Conservation (phyloP, 2,888 invertebrate species). For the Congeria kusceri region DNA sequence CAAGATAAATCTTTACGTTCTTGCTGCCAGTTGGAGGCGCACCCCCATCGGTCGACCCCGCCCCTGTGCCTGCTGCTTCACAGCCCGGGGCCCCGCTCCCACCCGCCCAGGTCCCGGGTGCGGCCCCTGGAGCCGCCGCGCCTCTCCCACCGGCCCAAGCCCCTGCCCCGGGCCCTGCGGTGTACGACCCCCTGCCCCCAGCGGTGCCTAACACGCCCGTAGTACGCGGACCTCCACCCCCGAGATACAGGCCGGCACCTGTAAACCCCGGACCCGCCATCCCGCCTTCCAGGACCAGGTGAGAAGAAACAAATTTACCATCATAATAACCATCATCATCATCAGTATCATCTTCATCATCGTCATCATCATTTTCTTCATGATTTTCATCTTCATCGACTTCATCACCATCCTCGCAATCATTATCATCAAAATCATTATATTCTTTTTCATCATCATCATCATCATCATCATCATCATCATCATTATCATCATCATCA, state of each 20-base stretch:
- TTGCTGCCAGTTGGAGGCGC: background rate
- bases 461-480: too few relatives aligned
- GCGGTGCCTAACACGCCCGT: background rate
- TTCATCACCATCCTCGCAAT: too few relatives aligned
- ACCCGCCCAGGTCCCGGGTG: background rate
- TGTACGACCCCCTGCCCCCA: background rate
- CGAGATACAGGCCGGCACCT: background rate
- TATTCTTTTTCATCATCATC: too few relatives aligned
- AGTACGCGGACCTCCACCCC: constrained; percentile 20
- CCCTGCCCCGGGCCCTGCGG: background rate
- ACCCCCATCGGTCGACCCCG: background rate
- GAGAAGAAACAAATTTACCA: background rate
- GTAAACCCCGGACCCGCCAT: background rate
- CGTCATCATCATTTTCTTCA: too few relatives aligned
- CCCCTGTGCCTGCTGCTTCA: background rate
- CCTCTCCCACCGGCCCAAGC: background rate
- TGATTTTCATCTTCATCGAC: too few relatives aligned
- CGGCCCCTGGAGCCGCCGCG: background rate
- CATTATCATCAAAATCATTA: too few relatives aligned
- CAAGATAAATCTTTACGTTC: constrained; percentile 18
- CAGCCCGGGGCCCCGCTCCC: background rate
- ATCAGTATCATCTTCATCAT: too few relatives aligned
- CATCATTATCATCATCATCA: too few relatives aligned
- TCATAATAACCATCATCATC: too few relatives aligned
- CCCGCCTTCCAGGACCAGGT: background rate